A percentile compares a stretch with the other conserved stretches of the same genome.
phyloP scores from a whole-genome alignment of 35 echinoderm and acorn worm species.

The Lytechinus variegatus region DNA sequence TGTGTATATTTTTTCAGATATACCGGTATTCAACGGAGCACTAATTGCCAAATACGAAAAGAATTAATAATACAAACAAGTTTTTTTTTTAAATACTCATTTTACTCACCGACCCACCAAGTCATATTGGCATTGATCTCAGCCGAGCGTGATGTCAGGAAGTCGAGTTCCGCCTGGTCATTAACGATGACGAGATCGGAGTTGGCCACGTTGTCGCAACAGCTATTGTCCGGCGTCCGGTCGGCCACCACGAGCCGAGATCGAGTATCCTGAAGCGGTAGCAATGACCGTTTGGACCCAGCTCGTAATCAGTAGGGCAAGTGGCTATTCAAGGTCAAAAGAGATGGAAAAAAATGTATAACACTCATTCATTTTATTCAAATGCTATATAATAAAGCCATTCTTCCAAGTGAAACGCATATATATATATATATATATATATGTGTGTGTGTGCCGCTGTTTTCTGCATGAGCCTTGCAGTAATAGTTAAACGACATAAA shows the following conservation, averaged over 20 bases:
- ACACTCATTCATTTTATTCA: neutral
- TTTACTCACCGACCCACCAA: constrained; percentile 78
- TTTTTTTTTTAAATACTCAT: too few relatives aligned
- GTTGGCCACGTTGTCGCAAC: constrained; percentile 48
- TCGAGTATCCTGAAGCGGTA: constrained; percentile 15
- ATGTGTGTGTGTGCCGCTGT: too few relatives aligned
- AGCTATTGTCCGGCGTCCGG: constrained; percentile 32
- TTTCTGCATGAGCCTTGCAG: too few relatives aligned
- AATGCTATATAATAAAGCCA: neutral
- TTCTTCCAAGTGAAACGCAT: neutral
- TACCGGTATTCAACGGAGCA: too few relatives aligned
- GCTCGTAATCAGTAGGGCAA: constrained; percentile 17
- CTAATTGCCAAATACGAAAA: too few relatives aligned
- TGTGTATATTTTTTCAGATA: too few relatives aligned
- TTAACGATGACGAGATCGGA: constrained; percentile 76
- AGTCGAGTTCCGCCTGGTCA: constrained; percentile 60
- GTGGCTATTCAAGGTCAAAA: neutral
- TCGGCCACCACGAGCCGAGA: constrained; percentile 17
- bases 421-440: too few relatives aligned
- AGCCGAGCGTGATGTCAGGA: constrained; percentile 47
- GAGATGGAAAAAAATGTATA: neutral
- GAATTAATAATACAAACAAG: too few relatives aligned
- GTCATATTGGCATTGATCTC: constrained; percentile 25
- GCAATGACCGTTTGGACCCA: constrained; percentile 28
- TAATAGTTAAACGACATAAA: too few relatives aligned